These are phyloP conservation scores for Melanargia galathea DNA, from an alignment of 2,888 invertebrate species.

Conservation along the genomic window DNA sequence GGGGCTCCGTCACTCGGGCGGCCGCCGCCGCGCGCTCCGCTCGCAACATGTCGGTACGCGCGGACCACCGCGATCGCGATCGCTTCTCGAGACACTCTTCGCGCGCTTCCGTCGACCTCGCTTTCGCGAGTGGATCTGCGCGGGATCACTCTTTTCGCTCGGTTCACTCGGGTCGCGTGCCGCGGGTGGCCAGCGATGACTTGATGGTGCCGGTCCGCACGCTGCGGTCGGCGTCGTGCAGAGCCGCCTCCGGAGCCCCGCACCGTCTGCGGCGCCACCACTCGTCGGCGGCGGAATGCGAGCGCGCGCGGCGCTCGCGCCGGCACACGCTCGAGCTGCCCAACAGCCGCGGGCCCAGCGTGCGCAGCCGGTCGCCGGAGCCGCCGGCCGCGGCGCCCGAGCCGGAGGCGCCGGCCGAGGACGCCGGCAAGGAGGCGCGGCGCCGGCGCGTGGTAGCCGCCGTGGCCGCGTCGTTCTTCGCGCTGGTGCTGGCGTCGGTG, in stretches of 20 bases:
- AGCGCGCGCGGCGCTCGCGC: slow-evolving; percentile 73
- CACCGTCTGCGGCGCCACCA: slow-evolving; percentile 77
- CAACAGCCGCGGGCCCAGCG: slow-evolving; percentile 72
- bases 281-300: slow-evolving; percentile 77
- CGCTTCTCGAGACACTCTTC: slow-evolving; percentile 78
- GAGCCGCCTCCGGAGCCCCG: slow-evolving; percentile 72
- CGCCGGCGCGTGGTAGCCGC: slow-evolving; percentile 87
- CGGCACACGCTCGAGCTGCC: slow-evolving; percentile 74
- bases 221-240: slow-evolving; percentile 75
- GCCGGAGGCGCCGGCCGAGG: slow-evolving; percentile 75
- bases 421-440: slow-evolving; percentile 84
- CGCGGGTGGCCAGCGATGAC: slow-evolving; percentile 75
- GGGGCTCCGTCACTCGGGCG: slow-evolving; percentile 73
- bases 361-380: slow-evolving; percentile 74
- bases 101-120: slow-evolving; percentile 76
- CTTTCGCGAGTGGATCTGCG: slow-evolving; percentile 69
- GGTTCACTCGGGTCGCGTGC: slow-evolving; percentile 75
- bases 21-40: slow-evolving; percentile 77
- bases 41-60: slow-evolving; percentile 79
- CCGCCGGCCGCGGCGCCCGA: slow-evolving; percentile 63
- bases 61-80: slow-evolving; percentile 75
- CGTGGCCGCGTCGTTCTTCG: slow-evolving; percentile 87
- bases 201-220: slow-evolving; percentile 77
- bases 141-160: slow-evolving; percentile 76
- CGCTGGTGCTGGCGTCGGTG: slow-evolving; percentile 87